Conservation (phyloP, 1,140 invertebrate genomes). For the Drosophila jambulina region DNA sequence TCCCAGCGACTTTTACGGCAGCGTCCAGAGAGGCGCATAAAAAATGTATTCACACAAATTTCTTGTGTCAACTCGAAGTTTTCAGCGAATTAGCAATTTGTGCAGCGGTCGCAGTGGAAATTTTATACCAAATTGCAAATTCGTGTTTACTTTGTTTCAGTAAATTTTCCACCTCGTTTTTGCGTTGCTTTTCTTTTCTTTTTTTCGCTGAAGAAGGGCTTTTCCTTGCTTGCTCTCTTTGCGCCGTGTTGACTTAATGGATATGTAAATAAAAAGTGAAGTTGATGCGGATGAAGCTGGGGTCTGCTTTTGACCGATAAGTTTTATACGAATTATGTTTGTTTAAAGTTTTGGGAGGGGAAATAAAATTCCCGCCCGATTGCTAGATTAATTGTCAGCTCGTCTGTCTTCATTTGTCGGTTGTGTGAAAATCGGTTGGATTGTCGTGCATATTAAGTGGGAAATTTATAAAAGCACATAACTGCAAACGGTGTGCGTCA, state of each 20-base stretch:
- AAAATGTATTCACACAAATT: conserved; percentile 74
- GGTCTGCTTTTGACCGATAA: conserved; percentile 36
- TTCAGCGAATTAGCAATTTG: conserved; percentile 63
- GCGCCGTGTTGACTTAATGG: conserved; percentile 58
- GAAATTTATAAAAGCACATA: conserved; percentile 28
- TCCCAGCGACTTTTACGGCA: neutral
- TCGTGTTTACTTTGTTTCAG: conserved; percentile 70
- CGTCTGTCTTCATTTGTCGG: conserved; percentile 58
- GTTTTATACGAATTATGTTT: conserved; percentile 26
- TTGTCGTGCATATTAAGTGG: conserved; percentile 51
- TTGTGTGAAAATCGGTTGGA: conserved; percentile 37
- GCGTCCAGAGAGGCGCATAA: conserved; percentile 37
- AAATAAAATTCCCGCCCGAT: conserved; percentile 38
- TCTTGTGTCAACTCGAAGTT: conserved; percentile 71
- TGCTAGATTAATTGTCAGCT: conserved; percentile 62
- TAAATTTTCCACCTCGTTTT: conserved; percentile 42
- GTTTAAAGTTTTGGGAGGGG: conserved; percentile 2
- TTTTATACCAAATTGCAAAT: conserved; percentile 71
- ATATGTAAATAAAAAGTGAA: conserved; percentile 63
- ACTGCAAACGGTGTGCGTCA: conserved; percentile 23
- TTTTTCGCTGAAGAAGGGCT: conserved; percentile 20
- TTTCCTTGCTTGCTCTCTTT: conserved; percentile 32
- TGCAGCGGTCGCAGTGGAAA: conserved; percentile 60
- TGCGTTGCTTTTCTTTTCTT: neutral
- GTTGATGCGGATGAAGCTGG: conserved; percentile 33